Evolutionary conservation across 2,888 invertebrate species (phyloP).

Genomic region (Hedya salicella): DNA sequence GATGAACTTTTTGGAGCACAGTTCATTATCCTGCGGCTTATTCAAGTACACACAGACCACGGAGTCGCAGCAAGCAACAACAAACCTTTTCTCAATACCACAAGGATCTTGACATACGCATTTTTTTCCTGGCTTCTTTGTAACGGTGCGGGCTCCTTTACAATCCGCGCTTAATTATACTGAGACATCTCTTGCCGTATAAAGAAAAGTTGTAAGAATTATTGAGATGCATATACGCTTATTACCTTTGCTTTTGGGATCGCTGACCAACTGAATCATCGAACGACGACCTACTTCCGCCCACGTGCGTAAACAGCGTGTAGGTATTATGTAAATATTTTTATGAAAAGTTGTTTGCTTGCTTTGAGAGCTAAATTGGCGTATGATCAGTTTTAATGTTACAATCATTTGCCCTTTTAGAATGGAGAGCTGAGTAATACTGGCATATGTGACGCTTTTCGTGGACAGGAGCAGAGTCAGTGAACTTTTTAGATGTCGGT

Average conservation of each 20-base stretch:
- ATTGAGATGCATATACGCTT: background rate
- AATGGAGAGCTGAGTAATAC: background rate
- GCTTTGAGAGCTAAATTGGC: background rate
- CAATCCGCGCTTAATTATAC: slow-evolving; percentile 29
- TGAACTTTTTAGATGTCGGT: slow-evolving; percentile 30
- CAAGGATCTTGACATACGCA: background rate
- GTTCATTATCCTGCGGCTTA: slow-evolving; percentile 35
- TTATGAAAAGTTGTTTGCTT: slow-evolving; percentile 19
- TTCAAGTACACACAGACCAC: background rate
- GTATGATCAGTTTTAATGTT: background rate
- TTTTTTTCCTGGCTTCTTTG: background rate
- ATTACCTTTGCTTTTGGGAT: slow-evolving; percentile 11
- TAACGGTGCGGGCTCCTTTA: slow-evolving; percentile 39
- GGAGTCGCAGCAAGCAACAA: background rate
- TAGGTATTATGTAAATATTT: slow-evolving; percentile 29
- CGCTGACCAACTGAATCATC: slow-evolving; percentile 59
- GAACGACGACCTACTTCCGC: slow-evolving; percentile 72
- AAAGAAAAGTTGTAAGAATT: slow-evolving; percentile 12
- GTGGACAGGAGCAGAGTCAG: slow-evolving; percentile 22
- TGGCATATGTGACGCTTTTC: slow-evolving; percentile 9
- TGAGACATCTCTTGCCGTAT: slow-evolving; percentile 10
- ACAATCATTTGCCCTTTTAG: background rate
- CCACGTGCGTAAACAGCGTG: slow-evolving; percentile 58
- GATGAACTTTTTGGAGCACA: slow-evolving; percentile 40
- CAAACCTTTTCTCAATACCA: background rate